A percentile compares a stretch with the other conserved stretches of the same genome.
phyloP scores from a whole-genome alignment of 2,113 vertebrate genomes.

The Petromus typicus region DNA sequence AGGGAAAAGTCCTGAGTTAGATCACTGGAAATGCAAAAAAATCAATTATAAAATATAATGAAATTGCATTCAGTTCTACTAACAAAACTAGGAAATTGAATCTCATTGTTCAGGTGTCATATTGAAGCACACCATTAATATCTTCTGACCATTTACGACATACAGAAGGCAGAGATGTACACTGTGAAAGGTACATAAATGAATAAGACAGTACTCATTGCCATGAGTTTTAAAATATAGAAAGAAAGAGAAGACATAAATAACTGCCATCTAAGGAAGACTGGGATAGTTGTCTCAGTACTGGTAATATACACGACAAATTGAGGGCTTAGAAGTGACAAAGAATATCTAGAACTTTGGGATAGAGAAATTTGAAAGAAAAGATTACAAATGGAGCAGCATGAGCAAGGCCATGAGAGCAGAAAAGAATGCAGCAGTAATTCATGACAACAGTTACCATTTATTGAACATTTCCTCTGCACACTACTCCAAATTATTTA shows the following conservation, averaged over 20 bases:
- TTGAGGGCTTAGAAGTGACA: background rate
- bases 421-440: background rate
- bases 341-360: background rate
- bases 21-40: no score
- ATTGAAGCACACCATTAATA: conserved; percentile 3
- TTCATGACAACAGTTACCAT: background rate
- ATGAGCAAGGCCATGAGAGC: background rate
- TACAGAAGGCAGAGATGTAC: background rate
- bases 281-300: background rate
- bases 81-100: conserved; percentile 42
- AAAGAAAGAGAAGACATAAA: background rate
- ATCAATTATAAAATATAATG: no score
- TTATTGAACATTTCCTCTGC: background rate
- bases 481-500: background rate
- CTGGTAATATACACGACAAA: background rate
- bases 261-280: background rate
- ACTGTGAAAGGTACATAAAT: conserved; percentile 20
- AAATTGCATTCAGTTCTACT: background rate
- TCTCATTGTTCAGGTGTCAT: conserved; percentile 2
- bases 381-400: background rate
- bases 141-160: conserved; percentile 17
- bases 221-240: background rate
- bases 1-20: no score
- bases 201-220: background rate
- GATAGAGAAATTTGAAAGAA: background rate